Evolutionary conservation across 2,113 vertebrate species (phyloP).

Genomic region (Coracopsis vasa): DNA sequence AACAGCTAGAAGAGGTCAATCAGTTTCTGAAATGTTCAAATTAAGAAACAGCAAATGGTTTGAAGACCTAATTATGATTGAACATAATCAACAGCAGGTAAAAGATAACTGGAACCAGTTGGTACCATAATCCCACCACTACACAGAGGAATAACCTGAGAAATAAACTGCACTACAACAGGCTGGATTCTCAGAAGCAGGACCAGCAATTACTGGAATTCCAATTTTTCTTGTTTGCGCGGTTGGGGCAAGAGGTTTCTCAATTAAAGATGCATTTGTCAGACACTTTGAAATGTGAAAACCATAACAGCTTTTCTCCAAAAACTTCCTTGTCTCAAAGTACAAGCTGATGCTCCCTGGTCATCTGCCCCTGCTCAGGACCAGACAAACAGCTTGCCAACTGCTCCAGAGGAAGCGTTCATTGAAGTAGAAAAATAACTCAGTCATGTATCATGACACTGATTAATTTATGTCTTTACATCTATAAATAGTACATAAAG

Average conservation of each 20-base stretch:
- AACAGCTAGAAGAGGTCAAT: not conserved
- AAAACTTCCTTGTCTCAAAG: not conserved
- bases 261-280: not conserved
- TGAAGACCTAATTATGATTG: not conserved
- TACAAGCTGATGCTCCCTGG: not conserved
- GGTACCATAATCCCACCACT: not conserved
- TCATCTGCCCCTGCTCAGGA: not conserved
- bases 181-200: not conserved
- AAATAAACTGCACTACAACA: not conserved
- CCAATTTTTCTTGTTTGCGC: not conserved
- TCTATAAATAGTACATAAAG: not conserved
- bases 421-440: not conserved
- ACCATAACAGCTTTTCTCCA: not conserved
- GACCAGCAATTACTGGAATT: not conserved
- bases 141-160: not conserved
- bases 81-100: not conserved
- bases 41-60: not conserved
- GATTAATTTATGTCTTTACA: not conserved
- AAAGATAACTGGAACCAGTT: not conserved
- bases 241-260: not conserved
- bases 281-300: not conserved
- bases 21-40: not conserved
- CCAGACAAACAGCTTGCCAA: conserved; percentile 7
- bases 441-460: not conserved
- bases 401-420: not conserved